Percentiles rank a stretch among this genome's conserved stretches.
phyloP scores from a whole-genome alignment of 2,888 invertebrate genomes.

The Drosophila mayaguana region DNA sequence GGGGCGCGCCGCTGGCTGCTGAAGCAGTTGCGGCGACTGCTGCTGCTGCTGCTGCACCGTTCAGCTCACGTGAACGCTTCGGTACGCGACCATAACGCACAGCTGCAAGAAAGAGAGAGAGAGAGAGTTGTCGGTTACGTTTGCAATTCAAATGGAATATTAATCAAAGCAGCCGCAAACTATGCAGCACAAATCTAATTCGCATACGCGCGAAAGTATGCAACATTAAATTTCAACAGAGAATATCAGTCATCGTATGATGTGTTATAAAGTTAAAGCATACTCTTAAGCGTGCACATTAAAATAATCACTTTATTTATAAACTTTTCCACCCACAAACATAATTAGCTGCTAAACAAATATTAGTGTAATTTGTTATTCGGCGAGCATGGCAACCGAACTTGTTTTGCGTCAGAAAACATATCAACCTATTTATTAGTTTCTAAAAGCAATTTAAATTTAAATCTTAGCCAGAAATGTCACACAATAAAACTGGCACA shows the following conservation, averaged over 20 bases:
- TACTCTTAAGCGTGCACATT: slow-evolving; percentile 10
- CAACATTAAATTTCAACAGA: slow-evolving; percentile 4
- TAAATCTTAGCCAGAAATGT: slow-evolving; percentile 46
- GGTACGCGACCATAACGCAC: slow-evolving; percentile 98
- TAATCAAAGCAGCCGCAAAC: slow-evolving; percentile 2
- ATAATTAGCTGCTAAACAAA: slow-evolving; percentile 20
- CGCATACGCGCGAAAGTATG: slow-evolving; percentile 23
- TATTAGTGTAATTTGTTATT: slow-evolving; percentile 15
- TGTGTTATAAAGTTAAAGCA: not conserved
- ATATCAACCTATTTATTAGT: slow-evolving; percentile 61
- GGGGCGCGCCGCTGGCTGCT: slow-evolving; percentile 52
- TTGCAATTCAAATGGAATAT: slow-evolving; percentile 9
- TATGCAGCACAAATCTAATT: slow-evolving; percentile 4
- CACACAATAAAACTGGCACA: slow-evolving; percentile 73
- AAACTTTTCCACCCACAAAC: slow-evolving; percentile 1
- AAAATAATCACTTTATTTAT: not conserved
- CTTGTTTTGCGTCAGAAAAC: slow-evolving; percentile 34
- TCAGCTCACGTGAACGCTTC: slow-evolving; percentile 94
- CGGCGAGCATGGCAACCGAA: slow-evolving; percentile 29
- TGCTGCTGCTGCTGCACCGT: slow-evolving; percentile 81
- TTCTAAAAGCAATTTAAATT: slow-evolving; percentile 59
- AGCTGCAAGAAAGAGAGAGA: slow-evolving; percentile 87
- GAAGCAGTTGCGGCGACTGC: slow-evolving; percentile 50
- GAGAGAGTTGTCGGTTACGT: not conserved
- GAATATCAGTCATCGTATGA: rapidly evolving